Percentiles rank a stretch among this genome's conserved stretches.
phyloP scores from a whole-genome alignment of 2,797 vertebrate genomes.

The Salmo trutta region DNA sequence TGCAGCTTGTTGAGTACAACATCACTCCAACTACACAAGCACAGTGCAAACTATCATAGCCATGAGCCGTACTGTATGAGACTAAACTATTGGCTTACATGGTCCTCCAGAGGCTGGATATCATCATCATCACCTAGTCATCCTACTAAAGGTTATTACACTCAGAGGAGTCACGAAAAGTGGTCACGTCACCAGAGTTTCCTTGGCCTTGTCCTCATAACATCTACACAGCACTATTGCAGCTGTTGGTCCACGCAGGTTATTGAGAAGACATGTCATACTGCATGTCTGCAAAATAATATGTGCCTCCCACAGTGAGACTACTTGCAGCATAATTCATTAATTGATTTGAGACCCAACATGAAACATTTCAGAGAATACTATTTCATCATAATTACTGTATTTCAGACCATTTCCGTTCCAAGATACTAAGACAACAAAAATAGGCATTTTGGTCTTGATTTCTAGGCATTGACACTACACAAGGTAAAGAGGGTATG shows the following conservation, averaged over 20 bases:
- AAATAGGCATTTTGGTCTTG: too few relatives aligned
- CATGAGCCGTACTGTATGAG: conserved; percentile 19
- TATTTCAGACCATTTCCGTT: too few relatives aligned
- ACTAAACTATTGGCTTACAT: conserved; percentile 4
- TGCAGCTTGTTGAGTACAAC: background rate
- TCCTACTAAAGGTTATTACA: background rate
- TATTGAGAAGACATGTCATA: background rate
- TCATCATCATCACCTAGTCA: conserved; percentile 16
- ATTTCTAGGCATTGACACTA: too few relatives aligned
- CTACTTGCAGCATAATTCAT: background rate
- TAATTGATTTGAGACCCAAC: too few relatives aligned
- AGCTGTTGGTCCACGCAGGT: background rate
- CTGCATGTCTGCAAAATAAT: background rate
- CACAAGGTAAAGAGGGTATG: background rate
- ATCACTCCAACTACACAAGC: background rate
- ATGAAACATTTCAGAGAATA: too few relatives aligned
- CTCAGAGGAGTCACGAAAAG: background rate
- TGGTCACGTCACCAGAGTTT: background rate
- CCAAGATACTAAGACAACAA: background rate
- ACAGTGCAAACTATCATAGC: background rate
- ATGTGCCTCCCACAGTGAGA: background rate
- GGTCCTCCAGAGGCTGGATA: conserved; percentile 5
- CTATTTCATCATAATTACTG: too few relatives aligned
- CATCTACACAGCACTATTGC: background rate
- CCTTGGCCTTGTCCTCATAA: background rate